A percentile compares a stretch with the other conserved stretches of the same genome.
Evolutionary conservation across 1,140 invertebrate genomes (phyloP).

Genomic region (Heliconius eleuchia): DNA sequence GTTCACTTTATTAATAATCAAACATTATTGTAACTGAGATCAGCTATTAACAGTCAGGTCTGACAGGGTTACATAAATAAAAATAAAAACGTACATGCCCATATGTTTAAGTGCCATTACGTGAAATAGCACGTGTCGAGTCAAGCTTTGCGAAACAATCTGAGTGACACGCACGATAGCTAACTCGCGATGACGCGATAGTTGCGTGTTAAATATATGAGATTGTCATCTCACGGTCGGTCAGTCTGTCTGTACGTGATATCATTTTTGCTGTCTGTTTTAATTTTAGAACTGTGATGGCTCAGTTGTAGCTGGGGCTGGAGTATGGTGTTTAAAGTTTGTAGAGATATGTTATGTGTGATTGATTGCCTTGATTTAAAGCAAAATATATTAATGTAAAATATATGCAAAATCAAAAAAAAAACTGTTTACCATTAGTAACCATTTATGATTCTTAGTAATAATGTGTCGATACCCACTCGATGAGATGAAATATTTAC

Average conservation of each 20-base stretch:
- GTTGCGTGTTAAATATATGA: slow-evolving; percentile 19
- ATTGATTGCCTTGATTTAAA: too few species aligned
- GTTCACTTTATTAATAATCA: background rate
- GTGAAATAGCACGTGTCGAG: background rate
- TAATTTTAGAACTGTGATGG: background rate
- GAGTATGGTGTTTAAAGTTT: background rate
- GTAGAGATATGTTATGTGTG: background rate
- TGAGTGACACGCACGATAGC: slow-evolving; percentile 19
- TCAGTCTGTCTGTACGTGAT: background rate
- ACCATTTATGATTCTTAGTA: too few species aligned
- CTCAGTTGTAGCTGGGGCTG: background rate
- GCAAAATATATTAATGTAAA: too few species aligned
- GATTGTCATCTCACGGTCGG: slow-evolving; percentile 26
- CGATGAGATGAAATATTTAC: too few species aligned
- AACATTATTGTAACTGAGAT: background rate
- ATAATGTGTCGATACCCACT: too few species aligned
- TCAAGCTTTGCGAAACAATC: slow-evolving; percentile 18
- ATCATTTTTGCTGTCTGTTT: background rate
- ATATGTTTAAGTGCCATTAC: background rate
- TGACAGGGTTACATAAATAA: background rate
- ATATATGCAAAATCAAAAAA: too few species aligned
- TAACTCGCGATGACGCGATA: slow-evolving; percentile 18
- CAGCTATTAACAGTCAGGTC: background rate
- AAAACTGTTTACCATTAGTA: too few species aligned
- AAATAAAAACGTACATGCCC: background rate